These are phyloP conservation scores for Erebia palarica DNA, from an alignment of 2,888 invertebrate species.

Conservation along the genomic window DNA sequence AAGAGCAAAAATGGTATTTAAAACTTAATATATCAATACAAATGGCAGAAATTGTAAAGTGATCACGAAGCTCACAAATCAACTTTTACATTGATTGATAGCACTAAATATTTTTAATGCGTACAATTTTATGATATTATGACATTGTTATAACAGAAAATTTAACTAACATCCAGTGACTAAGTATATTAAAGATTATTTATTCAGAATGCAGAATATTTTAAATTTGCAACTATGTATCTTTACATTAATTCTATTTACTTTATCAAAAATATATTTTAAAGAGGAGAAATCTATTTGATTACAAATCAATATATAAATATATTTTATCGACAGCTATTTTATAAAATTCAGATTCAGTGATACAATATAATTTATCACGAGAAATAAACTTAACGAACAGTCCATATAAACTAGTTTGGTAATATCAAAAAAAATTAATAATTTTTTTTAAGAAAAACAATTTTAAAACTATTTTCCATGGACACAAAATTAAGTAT, in stretches of 20 bases:
- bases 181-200: not conserved
- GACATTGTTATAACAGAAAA: not conserved
- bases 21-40: not conserved
- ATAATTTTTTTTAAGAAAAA: not conserved
- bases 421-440: not conserved
- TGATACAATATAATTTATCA: not conserved
- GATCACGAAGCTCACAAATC: no score
- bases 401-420: not conserved
- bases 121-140: not conserved
- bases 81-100: not conserved
- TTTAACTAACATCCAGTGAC: not conserved
- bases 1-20: not conserved
- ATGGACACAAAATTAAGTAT: not conserved
- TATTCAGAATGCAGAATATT: not conserved
- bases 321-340: constrained; percentile 5
- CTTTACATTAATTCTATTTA: not conserved
- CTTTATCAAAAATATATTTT: not conserved
- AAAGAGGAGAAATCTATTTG: not conserved
- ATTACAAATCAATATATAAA: not conserved
- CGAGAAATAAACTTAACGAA: not conserved
- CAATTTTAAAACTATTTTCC: constrained; percentile 4
- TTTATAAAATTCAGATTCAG: constrained; percentile 11
- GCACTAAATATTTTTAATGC: not conserved
- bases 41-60: not conserved
- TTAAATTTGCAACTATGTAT: constrained; percentile 3